phyloP scores from a whole-genome alignment of 2,113 vertebrate species.

The Lophochroa leadbeateri region DNA sequence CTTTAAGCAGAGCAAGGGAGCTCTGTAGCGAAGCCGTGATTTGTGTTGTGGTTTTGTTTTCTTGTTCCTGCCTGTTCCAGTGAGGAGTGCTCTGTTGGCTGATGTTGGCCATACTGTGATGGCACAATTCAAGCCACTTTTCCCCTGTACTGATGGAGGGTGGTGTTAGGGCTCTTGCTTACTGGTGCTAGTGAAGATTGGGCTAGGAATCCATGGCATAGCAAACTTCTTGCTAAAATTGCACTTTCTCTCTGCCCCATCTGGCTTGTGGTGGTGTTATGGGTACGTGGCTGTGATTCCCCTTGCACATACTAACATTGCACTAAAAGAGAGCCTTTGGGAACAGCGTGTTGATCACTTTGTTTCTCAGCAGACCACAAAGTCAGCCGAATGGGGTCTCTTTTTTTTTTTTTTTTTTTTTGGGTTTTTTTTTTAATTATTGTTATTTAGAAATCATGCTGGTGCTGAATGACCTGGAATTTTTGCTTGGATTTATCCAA shows the following conservation, averaged over 20 bases:
- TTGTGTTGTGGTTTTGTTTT: not conserved
- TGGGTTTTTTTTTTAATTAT: constrained; percentile 21
- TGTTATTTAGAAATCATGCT: constrained; percentile 60
- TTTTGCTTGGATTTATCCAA: constrained; percentile 65
- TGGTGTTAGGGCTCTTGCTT: constrained; percentile 1
- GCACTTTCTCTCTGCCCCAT: constrained; percentile 64
- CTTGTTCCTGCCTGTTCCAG: not conserved
- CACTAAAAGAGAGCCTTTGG: constrained; percentile 67
- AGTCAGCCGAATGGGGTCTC: constrained; percentile 16
- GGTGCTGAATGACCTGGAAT: constrained; percentile 66
- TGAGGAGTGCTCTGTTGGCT: not conserved
- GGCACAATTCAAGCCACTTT: not conserved
- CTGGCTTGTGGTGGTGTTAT: constrained; percentile 40
- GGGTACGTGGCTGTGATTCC: constrained; percentile 61
- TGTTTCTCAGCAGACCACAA: constrained; percentile 48
- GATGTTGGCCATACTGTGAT: not conserved
- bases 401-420: not conserved
- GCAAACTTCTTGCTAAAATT: constrained; percentile 58
- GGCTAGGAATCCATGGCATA: constrained; percentile 40
- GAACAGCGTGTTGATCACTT: constrained; percentile 68
- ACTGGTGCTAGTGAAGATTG: constrained; percentile 50
- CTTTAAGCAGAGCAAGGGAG: not conserved
- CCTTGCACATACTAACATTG: constrained; percentile 63
- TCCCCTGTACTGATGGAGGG: not conserved
- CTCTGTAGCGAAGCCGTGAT: not conserved